These are phyloP conservation scores for Theristicus caerulescens DNA, from an alignment of 2,113 vertebrate genomes.

Conservation along the genomic window DNA sequence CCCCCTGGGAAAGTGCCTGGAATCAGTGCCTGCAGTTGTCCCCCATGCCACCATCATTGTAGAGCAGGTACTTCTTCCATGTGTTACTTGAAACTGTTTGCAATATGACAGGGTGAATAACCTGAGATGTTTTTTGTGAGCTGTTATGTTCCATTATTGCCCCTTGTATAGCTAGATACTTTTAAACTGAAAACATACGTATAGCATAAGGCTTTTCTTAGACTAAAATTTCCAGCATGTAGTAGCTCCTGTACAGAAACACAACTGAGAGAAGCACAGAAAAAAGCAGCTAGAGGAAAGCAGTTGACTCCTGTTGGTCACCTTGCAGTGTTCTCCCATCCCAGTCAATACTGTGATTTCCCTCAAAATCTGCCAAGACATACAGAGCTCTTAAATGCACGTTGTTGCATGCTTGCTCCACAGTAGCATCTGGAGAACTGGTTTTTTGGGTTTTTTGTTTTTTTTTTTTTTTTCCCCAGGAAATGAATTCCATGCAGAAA, in stretches of 20 bases:
- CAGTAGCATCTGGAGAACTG: not conserved
- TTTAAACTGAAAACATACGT: not conserved
- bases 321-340: not conserved
- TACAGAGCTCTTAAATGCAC: not conserved
- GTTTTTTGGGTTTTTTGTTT: no score
- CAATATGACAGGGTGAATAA: not conserved
- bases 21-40: not conserved
- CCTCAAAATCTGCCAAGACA: not conserved
- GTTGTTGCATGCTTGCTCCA: not conserved
- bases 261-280: accelerated
- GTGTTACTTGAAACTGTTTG: not conserved
- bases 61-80: not conserved
- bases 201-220: not conserved
- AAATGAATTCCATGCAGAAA: not conserved
- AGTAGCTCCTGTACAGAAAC: not conserved
- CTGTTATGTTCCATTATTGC: not conserved
- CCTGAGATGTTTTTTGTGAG: not conserved
- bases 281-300: not conserved
- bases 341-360: not conserved
- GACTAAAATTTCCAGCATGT: not conserved
- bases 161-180: not conserved
- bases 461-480: not conserved
- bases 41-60: no score
- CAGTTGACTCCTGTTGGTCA: not conserved
- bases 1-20: not conserved